Evolutionary conservation across 2,888 invertebrate species (phyloP).

Genomic region (Ceratothoa steindachneri): DNA sequence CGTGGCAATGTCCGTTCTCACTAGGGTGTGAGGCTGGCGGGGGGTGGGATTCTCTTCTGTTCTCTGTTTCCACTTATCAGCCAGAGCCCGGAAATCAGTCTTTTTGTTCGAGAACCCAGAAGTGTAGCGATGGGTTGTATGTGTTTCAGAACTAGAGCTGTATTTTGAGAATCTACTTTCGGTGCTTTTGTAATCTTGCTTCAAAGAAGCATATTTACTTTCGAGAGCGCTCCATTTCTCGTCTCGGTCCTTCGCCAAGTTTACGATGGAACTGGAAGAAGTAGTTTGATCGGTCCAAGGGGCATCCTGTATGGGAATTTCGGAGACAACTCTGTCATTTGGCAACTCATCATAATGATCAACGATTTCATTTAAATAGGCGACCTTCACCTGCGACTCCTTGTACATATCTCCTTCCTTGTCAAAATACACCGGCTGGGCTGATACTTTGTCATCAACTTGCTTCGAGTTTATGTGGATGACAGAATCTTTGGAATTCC

Average conservation of each 20-base stretch:
- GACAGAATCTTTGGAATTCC: constrained; percentile 36
- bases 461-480: constrained; percentile 30
- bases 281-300: constrained; percentile 19
- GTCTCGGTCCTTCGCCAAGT: neutral
- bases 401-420: constrained; percentile 44
- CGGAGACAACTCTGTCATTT: constrained; percentile 30
- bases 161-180: neutral
- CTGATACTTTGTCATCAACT: constrained; percentile 30
- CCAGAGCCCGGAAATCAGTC: constrained; percentile 52
- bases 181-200: neutral
- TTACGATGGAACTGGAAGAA: neutral
- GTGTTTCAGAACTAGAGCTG: neutral
- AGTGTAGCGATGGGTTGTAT: neutral
- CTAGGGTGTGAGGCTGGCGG: neutral
- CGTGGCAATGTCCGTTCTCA: neutral
- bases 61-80: constrained; percentile 52
- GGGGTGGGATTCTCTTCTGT: constrained; percentile 27
- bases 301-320: constrained; percentile 27
- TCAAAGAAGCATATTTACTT: neutral
- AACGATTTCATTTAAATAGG: constrained; percentile 41
- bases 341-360: constrained; percentile 31
- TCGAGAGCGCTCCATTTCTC: neutral
- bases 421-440: constrained; percentile 41
- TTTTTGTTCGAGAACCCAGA: neutral
- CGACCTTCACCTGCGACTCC: constrained; percentile 42